Evolutionary conservation across 2,113 vertebrate genomes (phyloP).

Genomic region (Noturus placidus): DNA sequence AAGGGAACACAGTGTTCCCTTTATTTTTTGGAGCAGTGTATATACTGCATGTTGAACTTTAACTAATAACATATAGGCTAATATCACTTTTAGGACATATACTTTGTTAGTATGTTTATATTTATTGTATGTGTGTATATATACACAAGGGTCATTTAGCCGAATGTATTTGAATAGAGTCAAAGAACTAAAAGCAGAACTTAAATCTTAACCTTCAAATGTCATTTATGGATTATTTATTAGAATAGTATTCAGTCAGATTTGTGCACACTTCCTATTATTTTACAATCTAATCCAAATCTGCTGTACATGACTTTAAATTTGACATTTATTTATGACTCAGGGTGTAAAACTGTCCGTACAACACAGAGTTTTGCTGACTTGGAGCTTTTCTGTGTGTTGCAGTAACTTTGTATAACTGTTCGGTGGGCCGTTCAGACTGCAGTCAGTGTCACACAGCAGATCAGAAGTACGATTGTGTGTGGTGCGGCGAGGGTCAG

Average conservation of each 20-base stretch:
- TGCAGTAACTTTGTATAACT: slow-evolving; percentile 92
- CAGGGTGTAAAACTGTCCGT: not conserved
- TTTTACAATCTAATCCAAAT: not conserved
- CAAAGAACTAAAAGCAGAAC: not conserved
- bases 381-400: not conserved
- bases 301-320: not conserved
- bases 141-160: too few species aligned
- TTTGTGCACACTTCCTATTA: not conserved
- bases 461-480: slow-evolving; percentile 82
- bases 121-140: too few species aligned
- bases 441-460: slow-evolving; percentile 95
- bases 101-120: too few species aligned
- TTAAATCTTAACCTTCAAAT: too few species aligned
- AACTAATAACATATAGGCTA: not conserved
- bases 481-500: slow-evolving; percentile 84
- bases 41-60: not conserved
- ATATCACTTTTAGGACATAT: not conserved
- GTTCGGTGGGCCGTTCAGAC: slow-evolving; percentile 88
- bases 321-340: not conserved
- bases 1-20: too few species aligned
- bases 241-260: not conserved
- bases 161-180: not conserved
- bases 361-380: not conserved
- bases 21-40: too few species aligned
- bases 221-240: not conserved